A percentile compares a stretch with the other conserved stretches of the same genome.
These are phyloP conservation scores for Schlechtendalia chinensis DNA, from an alignment of 1,140 invertebrate genomes.

Conservation along the genomic window DNA sequence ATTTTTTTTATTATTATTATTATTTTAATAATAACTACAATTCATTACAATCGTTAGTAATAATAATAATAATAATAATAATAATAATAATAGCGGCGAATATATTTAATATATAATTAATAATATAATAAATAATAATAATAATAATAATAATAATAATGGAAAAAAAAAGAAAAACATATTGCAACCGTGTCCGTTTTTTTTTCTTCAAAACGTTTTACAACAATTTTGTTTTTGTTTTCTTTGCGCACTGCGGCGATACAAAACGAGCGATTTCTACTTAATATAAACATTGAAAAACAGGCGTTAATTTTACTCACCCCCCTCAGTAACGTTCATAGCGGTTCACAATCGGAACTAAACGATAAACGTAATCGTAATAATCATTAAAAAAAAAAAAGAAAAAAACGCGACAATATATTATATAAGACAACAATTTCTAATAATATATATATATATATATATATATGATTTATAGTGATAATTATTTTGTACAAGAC, in stretches of 20 bases:
- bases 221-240: not conserved
- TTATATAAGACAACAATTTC: conserved; percentile 39
- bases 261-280: conserved; percentile 38
- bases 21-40: conserved; percentile 43
- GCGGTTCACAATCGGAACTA: conserved; percentile 33
- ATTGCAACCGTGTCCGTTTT: conserved; percentile 42
- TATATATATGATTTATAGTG: conserved; percentile 26
- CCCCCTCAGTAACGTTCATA: not conserved
- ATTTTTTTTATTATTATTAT: not conserved
- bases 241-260: not conserved
- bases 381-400: conserved; percentile 19
- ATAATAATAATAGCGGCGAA: conserved; percentile 40
- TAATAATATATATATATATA: conserved; percentile 13
- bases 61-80: conserved; percentile 45
- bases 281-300: conserved; percentile 15
- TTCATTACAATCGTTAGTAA: conserved; percentile 42
- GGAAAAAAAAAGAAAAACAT: conserved; percentile 16
- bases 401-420: conserved; percentile 37
- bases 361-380: conserved; percentile 25
- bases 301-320: not conserved
- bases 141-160: too few relatives aligned
- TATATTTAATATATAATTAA: conserved; percentile 37
- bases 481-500: conserved; percentile 35
- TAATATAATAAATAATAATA: conserved; percentile 21
- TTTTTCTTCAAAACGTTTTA: conserved; percentile 15